Evolutionary conservation across 2,888 invertebrate species (phyloP).

Genomic region (Slavum lentiscoides): DNA sequence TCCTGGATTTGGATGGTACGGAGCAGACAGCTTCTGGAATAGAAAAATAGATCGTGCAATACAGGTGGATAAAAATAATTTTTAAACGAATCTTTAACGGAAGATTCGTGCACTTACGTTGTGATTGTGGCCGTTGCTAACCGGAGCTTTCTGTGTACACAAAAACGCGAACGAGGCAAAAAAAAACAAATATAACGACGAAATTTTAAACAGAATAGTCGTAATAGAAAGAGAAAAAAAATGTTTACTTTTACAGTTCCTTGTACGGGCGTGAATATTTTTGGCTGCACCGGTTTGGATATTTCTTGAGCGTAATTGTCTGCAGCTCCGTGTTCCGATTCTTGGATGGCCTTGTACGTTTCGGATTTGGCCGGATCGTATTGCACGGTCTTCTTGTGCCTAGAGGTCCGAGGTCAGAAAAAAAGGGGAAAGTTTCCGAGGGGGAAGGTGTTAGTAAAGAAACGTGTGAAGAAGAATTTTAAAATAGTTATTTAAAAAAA

Average conservation of each 20-base stretch:
- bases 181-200: background rate
- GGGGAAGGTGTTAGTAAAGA: slow-evolving; percentile 50
- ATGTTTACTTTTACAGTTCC: slow-evolving; percentile 54
- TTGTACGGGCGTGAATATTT: slow-evolving; percentile 73
- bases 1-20: slow-evolving; percentile 38
- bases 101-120: slow-evolving; percentile 52
- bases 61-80: too few relatives aligned
- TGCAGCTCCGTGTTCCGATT: slow-evolving; percentile 66
- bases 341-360: slow-evolving; percentile 84
- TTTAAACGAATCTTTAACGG: too few relatives aligned
- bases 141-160: slow-evolving; percentile 46
- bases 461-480: slow-evolving; percentile 42
- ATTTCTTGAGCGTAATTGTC: slow-evolving; percentile 70
- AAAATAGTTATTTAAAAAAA: slow-evolving; percentile 31
- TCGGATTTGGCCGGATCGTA: slow-evolving; percentile 89
- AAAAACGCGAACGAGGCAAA: slow-evolving; percentile 1
- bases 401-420: slow-evolving; percentile 56
- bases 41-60: background rate
- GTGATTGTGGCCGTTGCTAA: slow-evolving; percentile 46
- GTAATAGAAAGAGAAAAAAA: background rate
- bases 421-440: slow-evolving; percentile 35
- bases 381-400: slow-evolving; percentile 71
- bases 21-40: slow-evolving; percentile 39
- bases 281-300: slow-evolving; percentile 73
- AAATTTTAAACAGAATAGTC: background rate